Conservation (phyloP, 92 coral and sea anemone species). For the Micromussa lordhowensis region DNA sequence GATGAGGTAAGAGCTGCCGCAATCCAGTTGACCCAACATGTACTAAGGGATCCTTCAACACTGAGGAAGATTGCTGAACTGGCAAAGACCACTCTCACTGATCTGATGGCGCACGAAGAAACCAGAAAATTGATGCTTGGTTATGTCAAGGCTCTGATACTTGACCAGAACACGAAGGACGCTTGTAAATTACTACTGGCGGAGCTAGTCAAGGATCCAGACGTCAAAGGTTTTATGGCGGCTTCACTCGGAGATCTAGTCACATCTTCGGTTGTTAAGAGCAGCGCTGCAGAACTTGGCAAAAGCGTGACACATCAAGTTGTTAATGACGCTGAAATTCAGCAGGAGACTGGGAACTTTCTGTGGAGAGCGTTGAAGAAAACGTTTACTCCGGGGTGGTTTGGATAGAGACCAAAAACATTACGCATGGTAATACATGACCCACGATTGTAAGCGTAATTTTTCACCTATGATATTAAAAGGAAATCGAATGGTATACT, state of each 20-base stretch:
- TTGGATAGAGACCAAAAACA: conserved; percentile 57
- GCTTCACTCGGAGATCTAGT: conserved; percentile 89
- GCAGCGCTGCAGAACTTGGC: conserved; percentile 88
- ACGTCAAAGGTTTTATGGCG: conserved; percentile 78
- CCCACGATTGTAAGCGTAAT: no score
- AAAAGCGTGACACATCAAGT: conserved; percentile 89
- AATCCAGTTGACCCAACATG: conserved; percentile 72
- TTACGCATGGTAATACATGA: no score
- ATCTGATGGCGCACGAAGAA: conserved; percentile 63
- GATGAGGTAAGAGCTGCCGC: conserved; percentile 84
- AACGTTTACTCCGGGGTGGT: conserved; percentile 89
- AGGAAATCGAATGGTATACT: no score
- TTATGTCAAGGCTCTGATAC: conserved; percentile 78
- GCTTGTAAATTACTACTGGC: conserved; percentile 75
- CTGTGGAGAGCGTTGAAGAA: conserved; percentile 90
- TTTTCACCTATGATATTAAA: no score
- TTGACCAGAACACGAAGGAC: conserved; percentile 77
- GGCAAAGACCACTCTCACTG: conserved; percentile 71
- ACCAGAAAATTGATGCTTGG: conserved; percentile 65
- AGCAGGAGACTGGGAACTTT: conserved; percentile 93
- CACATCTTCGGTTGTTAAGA: conserved; percentile 80
- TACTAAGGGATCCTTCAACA: conserved; percentile 83
- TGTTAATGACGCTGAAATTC: conserved; percentile 84
- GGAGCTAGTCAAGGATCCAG: conserved; percentile 79
- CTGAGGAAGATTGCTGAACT: conserved; percentile 74